Base-by-base conservation (phyloP, 2,797 vertebrate species). In the Limnodromus scolopaceus region DNA sequence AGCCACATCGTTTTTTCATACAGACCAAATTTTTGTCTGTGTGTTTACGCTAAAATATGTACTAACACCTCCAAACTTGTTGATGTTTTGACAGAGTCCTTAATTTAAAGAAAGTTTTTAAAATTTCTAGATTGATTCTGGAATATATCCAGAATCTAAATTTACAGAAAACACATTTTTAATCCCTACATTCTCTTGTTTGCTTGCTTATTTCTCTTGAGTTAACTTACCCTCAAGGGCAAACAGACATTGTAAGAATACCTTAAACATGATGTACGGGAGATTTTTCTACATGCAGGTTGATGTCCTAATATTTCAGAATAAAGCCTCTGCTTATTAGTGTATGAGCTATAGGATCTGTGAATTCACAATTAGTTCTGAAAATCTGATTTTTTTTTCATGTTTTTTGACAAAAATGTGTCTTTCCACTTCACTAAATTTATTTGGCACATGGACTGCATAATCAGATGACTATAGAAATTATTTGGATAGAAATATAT, bases 391-490 rank as follows among this genome's bases (percentile, higher is more conserved):
- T 87, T 75, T 87, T 74, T 87, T 6, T 80, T 78, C 55, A 66
- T 36, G 4, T n/a, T 78, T 96, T 97, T 98, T 97, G 92, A 95
- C 90, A 94, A 90, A 86, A 97, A 97, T 18, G 93, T 98, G 90
- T 98, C 97, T 97, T 97, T 81, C 84, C 96, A 94, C 92, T 98
- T 98, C 97, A 94, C 87, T 64, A 93, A 74, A 70, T 95, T 70
- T 74, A 45, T 92, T 97, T 95, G 95, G 92, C 94, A 92, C 87
- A 64, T 18, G 70, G 41, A 27, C 60, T 61, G 51, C 71, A 23
- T 94, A 94, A 93, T 93, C 60, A 90, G 38, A 95, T 93, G 77
- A 70, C 60, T 91, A 28, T 6, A 93, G 77, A 97, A 94, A 75
- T 88, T 84, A 34, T 92, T 72, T 88, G 77, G 89, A 82, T 95